Conservation (phyloP, 2,797 vertebrate species). For the Atherinosoma microstoma region DNA sequence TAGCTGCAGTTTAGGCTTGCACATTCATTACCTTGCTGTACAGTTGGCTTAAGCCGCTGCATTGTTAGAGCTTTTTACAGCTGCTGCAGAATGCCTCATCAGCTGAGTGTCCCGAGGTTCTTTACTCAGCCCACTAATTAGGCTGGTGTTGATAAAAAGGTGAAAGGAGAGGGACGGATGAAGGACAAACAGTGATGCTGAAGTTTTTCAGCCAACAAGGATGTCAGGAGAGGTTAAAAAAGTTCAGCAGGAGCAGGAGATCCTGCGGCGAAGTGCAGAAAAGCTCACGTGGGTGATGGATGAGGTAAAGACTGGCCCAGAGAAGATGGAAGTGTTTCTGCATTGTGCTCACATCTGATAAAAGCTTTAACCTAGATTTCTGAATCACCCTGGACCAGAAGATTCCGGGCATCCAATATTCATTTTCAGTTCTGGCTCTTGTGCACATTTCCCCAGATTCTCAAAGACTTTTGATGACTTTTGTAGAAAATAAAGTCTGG, state of each 20-base stretch:
- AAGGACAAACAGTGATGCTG: background rate
- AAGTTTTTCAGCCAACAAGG: background rate
- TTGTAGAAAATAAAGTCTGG: too few species aligned
- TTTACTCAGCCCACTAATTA: background rate
- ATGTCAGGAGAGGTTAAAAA: background rate
- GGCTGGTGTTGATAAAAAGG: background rate
- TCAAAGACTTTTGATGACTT: too few species aligned
- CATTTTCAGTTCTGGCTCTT: too few species aligned
- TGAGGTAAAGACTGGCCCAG: too few species aligned
- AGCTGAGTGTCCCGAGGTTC: background rate
- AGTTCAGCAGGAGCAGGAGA: background rate
- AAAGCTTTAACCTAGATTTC: too few species aligned
- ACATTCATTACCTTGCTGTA: too few species aligned
- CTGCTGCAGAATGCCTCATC: background rate
- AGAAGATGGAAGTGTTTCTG: too few species aligned
- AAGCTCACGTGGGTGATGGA: background rate
- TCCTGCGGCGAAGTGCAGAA: background rate
- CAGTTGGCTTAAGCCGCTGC: background rate
- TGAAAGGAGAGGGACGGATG: background rate
- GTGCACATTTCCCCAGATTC: too few species aligned
- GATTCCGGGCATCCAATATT: too few species aligned
- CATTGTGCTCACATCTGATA: too few species aligned
- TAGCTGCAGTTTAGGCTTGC: too few species aligned
- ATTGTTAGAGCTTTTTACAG: background rate
- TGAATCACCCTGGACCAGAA: too few species aligned